Base-by-base conservation (phyloP, 2,113 vertebrate species). In the Apodemus sylvaticus region DNA sequence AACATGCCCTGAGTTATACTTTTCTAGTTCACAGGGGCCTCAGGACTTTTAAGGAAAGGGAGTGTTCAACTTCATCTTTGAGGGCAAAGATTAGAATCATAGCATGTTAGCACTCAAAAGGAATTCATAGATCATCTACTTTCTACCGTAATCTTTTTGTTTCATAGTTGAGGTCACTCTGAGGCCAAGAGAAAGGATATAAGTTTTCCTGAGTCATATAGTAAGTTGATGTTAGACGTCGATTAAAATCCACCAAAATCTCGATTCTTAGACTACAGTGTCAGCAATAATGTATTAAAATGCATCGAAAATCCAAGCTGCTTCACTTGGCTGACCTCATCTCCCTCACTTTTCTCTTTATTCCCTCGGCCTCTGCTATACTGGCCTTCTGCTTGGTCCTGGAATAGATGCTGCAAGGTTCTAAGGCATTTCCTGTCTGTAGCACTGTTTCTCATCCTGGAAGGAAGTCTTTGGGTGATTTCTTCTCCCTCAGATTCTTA, bases 41-140 rank as follows among this genome's bases (percentile, higher is more conserved):
- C 55, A 20, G n/a, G 48, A 94, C 92, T 92, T 95, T 97, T 92
- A 93, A 95, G 95, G 86, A 94, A 94, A 96, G 96, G 96, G 96
- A 97, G 96, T 94, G 92, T 92, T 97, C 88, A 92, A 20, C 95
- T 96, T 97, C 95, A 78, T 96, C 91, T 92, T 82, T 95, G 86
- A 97, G 97, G 97, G 96, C 97, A 97, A 97, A 98, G 97, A 97
- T 97, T 97, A 98, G 90, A 98, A 97, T 98, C 97, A 98, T 98
- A 96, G 88, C 85, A 97, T 95, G 94, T 97, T 97, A 98, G 90
- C 96, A 94, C 97, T 97, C 97, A 82, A 64, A 94, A 68, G 91
- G 86, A 95, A 96, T 95, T 95, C 96, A 97, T 97, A 96, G 96
- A 97, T 97, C 97, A 97, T 97, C 89, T 74, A 74, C 91, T 95